Percentiles rank a stretch among this genome's conserved stretches.
Evolutionary conservation across 2,113 vertebrate genomes (phyloP).

Genomic region (Alligator sinensis): DNA sequence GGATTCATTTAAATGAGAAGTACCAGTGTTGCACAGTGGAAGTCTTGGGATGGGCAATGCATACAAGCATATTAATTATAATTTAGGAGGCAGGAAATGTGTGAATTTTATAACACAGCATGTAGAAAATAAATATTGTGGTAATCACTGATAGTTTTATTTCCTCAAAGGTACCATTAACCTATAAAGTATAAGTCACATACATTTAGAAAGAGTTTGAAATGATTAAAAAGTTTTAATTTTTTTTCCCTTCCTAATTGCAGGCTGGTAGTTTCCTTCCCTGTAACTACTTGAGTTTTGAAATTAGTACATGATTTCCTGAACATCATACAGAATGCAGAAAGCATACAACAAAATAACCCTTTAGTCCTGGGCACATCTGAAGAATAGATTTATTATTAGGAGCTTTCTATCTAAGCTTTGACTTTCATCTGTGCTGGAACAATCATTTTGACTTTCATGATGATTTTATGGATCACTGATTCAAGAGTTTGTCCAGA

Average conservation of each 20-base stretch:
- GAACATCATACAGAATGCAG: slow-evolving; percentile 37
- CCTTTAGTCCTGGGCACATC: not conserved
- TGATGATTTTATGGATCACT: slow-evolving; percentile 74
- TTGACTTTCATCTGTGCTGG: slow-evolving; percentile 53
- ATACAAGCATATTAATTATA: slow-evolving; percentile 78
- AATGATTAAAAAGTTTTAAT: not conserved
- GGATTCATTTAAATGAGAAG: slow-evolving; percentile 81
- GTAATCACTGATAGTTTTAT: slow-evolving; percentile 70
- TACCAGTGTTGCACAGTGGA: slow-evolving; percentile 2
- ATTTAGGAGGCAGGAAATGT: slow-evolving; percentile 66
- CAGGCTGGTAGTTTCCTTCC: not conserved
- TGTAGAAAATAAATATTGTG: slow-evolving; percentile 78
- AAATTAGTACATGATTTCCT: slow-evolving; percentile 41
- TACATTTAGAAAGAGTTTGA: slow-evolving; percentile 54
- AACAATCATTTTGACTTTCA: slow-evolving; percentile 73
- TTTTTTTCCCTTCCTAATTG: not conserved
- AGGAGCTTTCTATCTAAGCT: slow-evolving; percentile 48
- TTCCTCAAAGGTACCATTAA: slow-evolving; percentile 73
- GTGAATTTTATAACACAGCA: slow-evolving; percentile 40
- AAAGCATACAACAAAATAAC: not conserved
- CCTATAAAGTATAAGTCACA: slow-evolving; percentile 49
- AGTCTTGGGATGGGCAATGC: slow-evolving; percentile 58
- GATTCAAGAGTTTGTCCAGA: slow-evolving; percentile 36
- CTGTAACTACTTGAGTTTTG: not conserved
- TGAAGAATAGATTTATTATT: slow-evolving; percentile 47